A percentile compares a stretch with the other conserved stretches of the same genome.
phyloP scores from a whole-genome alignment of 2,797 vertebrate genomes.

The Cryptoblepharus egeriae region DNA sequence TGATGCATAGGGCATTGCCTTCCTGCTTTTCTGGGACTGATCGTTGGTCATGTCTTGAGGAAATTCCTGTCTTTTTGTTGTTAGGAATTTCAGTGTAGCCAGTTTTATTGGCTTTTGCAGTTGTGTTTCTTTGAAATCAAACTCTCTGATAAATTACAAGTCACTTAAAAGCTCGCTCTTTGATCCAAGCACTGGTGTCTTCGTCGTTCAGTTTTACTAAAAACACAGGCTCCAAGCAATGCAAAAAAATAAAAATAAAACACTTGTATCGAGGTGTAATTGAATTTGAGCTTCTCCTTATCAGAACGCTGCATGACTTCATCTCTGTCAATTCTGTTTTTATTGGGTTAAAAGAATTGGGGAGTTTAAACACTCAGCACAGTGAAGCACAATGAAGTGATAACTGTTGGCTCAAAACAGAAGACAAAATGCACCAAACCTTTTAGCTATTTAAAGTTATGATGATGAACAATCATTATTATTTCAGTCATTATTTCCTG shows the following conservation, averaged over 20 bases:
- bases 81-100: neutral
- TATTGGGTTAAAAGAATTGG: conserved; percentile 55
- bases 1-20: conserved; percentile 37
- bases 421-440: conserved; percentile 18
- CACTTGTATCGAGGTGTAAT: conserved; percentile 56
- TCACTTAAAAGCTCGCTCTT: conserved; percentile 72
- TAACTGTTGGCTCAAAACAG: conserved; percentile 32
- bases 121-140: conserved; percentile 77
- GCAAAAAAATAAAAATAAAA: no score
- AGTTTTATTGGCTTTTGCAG: conserved; percentile 58
- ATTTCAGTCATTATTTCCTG: neutral
- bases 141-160: conserved; percentile 76
- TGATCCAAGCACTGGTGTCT: conserved; percentile 11
- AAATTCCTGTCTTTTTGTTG: neutral
- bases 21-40: conserved; percentile 63
- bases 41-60: neutral
- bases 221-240: conserved; percentile 19
- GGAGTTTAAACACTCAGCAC: conserved; percentile 44
- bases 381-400: conserved; percentile 16
- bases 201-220: conserved; percentile 21
- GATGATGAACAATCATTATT: no score
- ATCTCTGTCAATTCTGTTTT: conserved; percentile 53
- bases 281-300: conserved; percentile 58
- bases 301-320: conserved; percentile 48
- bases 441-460: neutral